Evolutionary conservation across 1,140 invertebrate species (phyloP).

Genomic region (Saccostrea echinata): DNA sequence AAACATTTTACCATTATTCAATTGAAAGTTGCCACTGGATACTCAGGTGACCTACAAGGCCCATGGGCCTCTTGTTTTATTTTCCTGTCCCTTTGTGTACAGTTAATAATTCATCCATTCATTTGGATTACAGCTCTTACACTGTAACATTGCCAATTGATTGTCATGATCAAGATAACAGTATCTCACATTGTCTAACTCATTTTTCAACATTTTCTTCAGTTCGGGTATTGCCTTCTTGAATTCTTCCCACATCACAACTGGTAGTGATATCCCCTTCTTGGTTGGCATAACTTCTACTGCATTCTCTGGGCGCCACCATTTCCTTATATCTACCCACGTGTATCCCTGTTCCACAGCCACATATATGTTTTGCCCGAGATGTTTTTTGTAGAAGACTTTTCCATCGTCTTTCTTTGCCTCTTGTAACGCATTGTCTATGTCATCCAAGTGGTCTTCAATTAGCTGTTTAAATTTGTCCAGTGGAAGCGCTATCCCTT

Average conservation of each 20-base stretch:
- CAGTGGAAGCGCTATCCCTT: neutral
- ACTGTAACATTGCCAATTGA: neutral
- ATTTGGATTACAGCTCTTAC: conserved; percentile 1
- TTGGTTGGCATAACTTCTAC: neutral
- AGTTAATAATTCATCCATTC: neutral
- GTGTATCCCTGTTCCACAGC: too few species aligned
- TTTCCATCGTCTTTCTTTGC: too few species aligned
- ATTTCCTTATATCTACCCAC: neutral
- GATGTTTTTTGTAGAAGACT: neutral
- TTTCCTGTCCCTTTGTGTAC: neutral
- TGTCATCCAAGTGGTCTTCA: neutral
- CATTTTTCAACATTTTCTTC: neutral
- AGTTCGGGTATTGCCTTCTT: neutral
- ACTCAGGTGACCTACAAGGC: too few species aligned
- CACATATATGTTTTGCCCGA: neutral
- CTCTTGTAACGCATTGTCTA: neutral
- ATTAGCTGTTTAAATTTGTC: neutral
- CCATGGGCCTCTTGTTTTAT: too few species aligned
- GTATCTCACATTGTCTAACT: neutral
- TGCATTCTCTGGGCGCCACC: neutral
- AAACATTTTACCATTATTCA: too few species aligned
- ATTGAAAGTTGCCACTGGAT: too few species aligned
- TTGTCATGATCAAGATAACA: conserved; percentile 2
- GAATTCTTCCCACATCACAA: neutral
- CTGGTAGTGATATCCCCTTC: neutral